Conservation (phyloP, 2,888 invertebrate genomes). For the Sussaba pulchella region DNA sequence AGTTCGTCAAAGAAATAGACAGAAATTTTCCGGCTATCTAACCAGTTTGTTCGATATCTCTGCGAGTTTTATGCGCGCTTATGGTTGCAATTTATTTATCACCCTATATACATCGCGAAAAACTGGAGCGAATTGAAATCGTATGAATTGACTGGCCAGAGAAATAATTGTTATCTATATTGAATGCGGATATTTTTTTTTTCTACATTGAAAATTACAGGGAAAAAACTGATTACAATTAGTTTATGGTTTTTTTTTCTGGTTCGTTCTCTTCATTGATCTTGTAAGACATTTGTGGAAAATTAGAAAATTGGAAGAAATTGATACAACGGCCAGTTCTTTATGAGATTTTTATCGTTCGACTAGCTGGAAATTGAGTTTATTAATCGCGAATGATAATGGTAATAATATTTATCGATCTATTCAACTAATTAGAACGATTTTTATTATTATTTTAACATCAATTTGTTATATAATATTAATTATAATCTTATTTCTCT, state of each 20-base stretch:
- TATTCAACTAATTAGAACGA: too few species aligned
- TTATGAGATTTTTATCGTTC: too few species aligned
- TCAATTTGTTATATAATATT: too few species aligned
- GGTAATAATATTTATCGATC: too few species aligned
- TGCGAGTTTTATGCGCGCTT: not conserved
- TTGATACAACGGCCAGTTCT: too few species aligned
- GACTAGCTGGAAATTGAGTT: conserved; percentile 1
- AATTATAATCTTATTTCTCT: too few species aligned
- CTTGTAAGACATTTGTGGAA: too few species aligned
- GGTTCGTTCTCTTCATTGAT: not conserved
- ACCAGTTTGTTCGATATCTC: conserved; percentile 6
- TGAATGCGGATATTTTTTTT: not conserved
- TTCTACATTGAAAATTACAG: too few species aligned
- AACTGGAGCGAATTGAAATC: not conserved
- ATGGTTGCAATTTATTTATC: not conserved
- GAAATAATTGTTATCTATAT: not conserved
- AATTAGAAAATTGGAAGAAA: too few species aligned
- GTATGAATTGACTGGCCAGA: not conserved
- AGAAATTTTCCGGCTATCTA: not conserved
- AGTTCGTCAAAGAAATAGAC: conserved; percentile 4
- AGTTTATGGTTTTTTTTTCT: not conserved
- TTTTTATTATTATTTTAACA: too few species aligned
- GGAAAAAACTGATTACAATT: not conserved
- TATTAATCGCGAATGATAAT: too few species aligned
- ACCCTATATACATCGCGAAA: not conserved